Evolutionary conservation across 2,797 vertebrate genomes (phyloP).

Genomic region (Bradypodion ventrale): DNA sequence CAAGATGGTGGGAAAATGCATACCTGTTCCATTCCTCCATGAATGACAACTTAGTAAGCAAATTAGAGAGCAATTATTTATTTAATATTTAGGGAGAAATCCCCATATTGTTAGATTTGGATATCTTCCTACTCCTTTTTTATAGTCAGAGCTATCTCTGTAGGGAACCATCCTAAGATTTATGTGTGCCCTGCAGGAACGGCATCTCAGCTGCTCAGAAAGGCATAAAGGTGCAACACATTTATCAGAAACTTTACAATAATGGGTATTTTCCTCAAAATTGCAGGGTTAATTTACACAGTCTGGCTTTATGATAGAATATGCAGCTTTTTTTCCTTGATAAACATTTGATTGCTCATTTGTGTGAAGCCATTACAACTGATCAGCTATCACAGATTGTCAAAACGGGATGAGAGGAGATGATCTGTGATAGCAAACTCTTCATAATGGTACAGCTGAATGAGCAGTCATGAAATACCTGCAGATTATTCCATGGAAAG

Average conservation of each 20-base stretch:
- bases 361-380: neutral
- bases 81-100: neutral
- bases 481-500: neutral
- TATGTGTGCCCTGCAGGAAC: neutral
- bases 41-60: too few species aligned
- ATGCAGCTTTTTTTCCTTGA: slow-evolving; percentile 5
- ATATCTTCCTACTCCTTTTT: neutral
- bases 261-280: neutral
- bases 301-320: neutral
- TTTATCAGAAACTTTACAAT: neutral
- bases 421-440: slow-evolving; percentile 1
- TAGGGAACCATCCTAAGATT: neutral
- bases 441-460: neutral
- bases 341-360: slow-evolving; percentile 11
- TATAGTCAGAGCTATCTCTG: neutral
- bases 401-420: neutral
- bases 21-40: neutral
- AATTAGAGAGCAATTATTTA: too few species aligned
- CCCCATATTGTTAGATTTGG: neutral
- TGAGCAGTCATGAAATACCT: neutral
- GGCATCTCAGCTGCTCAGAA: neutral
- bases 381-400: neutral
- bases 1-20: neutral
- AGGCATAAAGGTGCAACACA: neutral
- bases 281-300: neutral